Base-by-base conservation (phyloP, 2,113 vertebrate genomes). In the Pterocles gutturalis region DNA sequence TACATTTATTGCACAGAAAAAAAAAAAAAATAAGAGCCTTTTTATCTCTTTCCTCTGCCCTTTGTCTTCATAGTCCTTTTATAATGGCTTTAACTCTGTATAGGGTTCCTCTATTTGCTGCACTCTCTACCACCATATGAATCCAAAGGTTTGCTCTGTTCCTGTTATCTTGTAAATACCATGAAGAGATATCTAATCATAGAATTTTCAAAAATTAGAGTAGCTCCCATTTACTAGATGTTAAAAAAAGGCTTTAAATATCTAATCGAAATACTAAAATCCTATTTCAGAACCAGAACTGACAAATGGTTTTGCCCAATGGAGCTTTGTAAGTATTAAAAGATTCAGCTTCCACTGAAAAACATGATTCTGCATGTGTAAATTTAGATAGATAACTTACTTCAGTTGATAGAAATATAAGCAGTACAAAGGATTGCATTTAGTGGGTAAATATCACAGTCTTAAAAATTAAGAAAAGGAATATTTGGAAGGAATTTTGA, bases 291-390 rank as follows among this genome's bases (percentile, higher is more conserved):
- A 78, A 58, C 3, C 9, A 57, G 25, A 84, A 46, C 2, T 55
- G 6, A 55, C 3, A 81, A 72, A 34, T 13, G 2, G 3, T 16
- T 77, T 64, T 55, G 8, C 11, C 14, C 3, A 45, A 4, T 11
- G 7, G 15, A 84, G 3, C 3, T 62, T 22, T 78, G 17, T n/a
- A 84, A 60, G 46, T 73, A 64, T 18, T 45, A 69, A 72, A 90
- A 69, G 7, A n/a, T 77, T 64, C 34, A 24, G 4, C 11, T 48
- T 90, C 7, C 41, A 51, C 8, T 45, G 20, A 60, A 81, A 80
- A 81, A 5, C 0, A 0, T 54, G 25, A 29, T 51, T 49, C 4
- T 57, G 11, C 51, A 2, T n/a, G 10, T 48, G 13, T 17, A 77
- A 69, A 80, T 72, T 55, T n/a, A 66, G 5, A 1, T 36, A 66